Evolutionary conservation across 2,797 vertebrate genomes (phyloP).

Genomic region (Schizopygopsis pylzovi): DNA sequence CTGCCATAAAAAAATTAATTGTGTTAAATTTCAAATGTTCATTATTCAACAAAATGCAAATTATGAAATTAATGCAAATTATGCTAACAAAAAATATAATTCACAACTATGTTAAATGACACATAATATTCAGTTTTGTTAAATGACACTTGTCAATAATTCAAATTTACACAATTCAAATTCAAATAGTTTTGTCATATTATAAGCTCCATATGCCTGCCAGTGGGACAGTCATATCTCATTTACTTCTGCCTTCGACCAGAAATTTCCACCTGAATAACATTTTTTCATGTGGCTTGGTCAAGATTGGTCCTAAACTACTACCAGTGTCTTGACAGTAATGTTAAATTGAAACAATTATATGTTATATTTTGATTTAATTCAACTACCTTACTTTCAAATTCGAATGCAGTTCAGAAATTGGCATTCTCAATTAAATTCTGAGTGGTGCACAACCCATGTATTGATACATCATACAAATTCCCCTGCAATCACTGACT

Average conservation of each 20-base stretch:
- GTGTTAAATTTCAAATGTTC: no score
- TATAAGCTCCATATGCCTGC: slow-evolving; percentile 51
- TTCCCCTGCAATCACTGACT: not conserved
- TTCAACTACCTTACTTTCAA: not conserved
- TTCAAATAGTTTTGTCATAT: no score
- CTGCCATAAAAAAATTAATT: no score
- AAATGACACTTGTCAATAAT: no score
- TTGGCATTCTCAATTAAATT: not conserved
- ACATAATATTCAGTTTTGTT: no score
- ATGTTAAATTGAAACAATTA: not conserved
- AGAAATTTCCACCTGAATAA: slow-evolving; percentile 47
- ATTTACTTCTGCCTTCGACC: slow-evolving; percentile 58
- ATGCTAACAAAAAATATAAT: no score
- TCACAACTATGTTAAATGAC: no score
- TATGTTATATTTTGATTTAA: not conserved
- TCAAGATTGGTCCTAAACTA: slow-evolving; percentile 10
- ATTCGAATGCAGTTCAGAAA: not conserved
- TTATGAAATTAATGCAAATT: no score
- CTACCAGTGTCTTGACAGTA: not conserved
- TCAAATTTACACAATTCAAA: no score
- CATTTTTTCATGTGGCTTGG: not conserved
- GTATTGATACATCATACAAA: not conserved
- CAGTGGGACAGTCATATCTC: slow-evolving; percentile 68
- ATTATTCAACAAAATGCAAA: no score
- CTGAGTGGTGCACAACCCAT: not conserved